Percentiles rank a stretch among this genome's conserved stretches.
These are phyloP conservation scores for Myripristis jacobus DNA, from an alignment of 2,797 vertebrate genomes.

Conservation along the genomic window DNA sequence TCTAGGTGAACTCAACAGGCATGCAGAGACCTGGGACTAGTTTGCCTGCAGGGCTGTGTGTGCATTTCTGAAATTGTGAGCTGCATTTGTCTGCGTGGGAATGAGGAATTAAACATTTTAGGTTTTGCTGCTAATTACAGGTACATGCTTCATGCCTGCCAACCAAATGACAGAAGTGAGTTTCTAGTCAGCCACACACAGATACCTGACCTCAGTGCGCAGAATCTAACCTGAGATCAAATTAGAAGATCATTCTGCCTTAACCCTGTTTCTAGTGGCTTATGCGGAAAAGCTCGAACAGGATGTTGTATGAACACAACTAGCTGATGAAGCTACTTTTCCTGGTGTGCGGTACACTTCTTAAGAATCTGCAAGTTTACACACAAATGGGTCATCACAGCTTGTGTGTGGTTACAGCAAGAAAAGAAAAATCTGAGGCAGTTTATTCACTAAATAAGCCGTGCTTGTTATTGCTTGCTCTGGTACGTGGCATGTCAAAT, in stretches of 20 bases:
- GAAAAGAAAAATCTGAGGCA: not conserved
- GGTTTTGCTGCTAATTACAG: not conserved
- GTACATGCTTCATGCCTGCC: not conserved
- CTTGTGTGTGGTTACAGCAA: slow-evolving; percentile 40
- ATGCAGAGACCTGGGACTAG: slow-evolving; percentile 49
- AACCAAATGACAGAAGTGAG: too few species aligned
- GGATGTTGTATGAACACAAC: slow-evolving; percentile 62
- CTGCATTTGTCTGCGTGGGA: slow-evolving; percentile 11
- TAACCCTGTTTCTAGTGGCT: not conserved
- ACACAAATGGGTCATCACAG: slow-evolving; percentile 64
- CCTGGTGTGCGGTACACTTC: slow-evolving; percentile 36
- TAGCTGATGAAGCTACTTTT: slow-evolving; percentile 62
- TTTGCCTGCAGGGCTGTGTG: slow-evolving; percentile 30
- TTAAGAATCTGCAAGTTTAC: slow-evolving; percentile 44
- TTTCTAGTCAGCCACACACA: too few species aligned
- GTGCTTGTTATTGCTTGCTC: not conserved
- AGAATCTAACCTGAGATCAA: not conserved
- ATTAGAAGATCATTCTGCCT: not conserved
- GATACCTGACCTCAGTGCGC: not conserved
- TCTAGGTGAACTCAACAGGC: slow-evolving; percentile 21
- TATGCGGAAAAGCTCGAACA: slow-evolving; percentile 45
- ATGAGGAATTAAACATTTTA: not conserved
- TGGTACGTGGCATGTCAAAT: not conserved
- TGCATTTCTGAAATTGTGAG: not conserved
- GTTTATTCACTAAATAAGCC: not conserved